These are phyloP conservation scores for Xerus rutilus DNA, from an alignment of 2,797 vertebrate genomes.

Conservation along the genomic window DNA sequence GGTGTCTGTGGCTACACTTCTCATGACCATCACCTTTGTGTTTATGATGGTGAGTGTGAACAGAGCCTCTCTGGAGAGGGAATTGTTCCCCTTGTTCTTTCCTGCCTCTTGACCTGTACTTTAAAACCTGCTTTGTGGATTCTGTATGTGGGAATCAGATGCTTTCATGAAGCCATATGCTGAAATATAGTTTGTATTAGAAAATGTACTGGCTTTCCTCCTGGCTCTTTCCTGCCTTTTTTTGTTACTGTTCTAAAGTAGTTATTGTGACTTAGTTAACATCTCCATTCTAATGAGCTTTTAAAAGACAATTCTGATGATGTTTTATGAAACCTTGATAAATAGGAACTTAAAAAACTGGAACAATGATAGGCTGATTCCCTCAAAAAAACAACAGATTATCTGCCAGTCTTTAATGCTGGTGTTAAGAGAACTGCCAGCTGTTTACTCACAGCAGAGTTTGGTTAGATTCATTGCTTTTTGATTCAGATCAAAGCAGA, in stretches of 20 bases:
- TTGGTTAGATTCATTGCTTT: neutral
- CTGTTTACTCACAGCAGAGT: neutral
- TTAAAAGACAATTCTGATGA: constrained; percentile 36
- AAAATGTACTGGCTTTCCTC: neutral
- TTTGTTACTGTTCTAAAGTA: neutral
- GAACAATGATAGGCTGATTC: neutral
- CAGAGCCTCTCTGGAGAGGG: neutral
- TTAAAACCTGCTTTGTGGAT: neutral
- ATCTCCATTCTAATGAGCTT: neutral
- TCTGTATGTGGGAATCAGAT: neutral
- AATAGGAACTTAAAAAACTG: constrained; percentile 36
- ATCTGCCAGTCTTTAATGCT: neutral
- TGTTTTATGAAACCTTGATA: neutral
- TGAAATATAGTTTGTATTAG: neutral
- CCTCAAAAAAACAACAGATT: neutral
- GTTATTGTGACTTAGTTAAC: neutral
- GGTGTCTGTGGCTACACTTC: constrained; percentile 92
- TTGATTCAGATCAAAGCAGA: neutral
- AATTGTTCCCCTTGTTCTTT: neutral
- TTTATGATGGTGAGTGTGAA: constrained; percentile 95
- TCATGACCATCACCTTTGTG: constrained; percentile 93
- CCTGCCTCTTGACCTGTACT: neutral
- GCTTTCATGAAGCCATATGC: neutral
- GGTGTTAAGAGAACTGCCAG: neutral
- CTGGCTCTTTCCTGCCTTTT: neutral